Conservation (phyloP, 2,113 vertebrate species). For the Antechinus stuartii region DNA sequence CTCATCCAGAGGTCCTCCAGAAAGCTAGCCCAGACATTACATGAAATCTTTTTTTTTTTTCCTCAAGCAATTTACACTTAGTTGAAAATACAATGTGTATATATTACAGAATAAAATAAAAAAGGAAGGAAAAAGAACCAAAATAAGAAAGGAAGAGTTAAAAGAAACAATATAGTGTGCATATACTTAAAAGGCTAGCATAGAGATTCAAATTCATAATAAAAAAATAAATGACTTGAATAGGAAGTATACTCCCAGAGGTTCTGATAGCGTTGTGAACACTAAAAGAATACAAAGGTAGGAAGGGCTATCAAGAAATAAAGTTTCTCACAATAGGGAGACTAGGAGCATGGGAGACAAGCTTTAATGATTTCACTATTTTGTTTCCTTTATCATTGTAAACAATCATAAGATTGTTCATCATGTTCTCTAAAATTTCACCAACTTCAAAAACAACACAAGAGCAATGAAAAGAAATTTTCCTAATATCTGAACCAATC, state of each 20-base stretch:
- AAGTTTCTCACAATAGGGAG: neutral
- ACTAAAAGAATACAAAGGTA: neutral
- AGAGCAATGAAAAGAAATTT: neutral
- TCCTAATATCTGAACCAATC: neutral
- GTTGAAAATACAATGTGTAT: neutral
- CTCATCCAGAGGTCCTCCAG: too few species aligned
- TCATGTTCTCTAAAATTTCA: neutral
- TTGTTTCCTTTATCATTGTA: neutral
- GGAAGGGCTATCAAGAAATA: neutral
- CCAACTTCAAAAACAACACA: neutral
- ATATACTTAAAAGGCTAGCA: neutral
- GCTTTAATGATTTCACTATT: neutral
- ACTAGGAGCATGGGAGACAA: neutral
- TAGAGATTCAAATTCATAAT: neutral
- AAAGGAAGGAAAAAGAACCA: neutral
- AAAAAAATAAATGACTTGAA: neutral
- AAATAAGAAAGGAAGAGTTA: too few species aligned
- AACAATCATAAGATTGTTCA: neutral
- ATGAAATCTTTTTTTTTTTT: too few species aligned
- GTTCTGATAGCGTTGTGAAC: neutral
- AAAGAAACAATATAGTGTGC: neutral
- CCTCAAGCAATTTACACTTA: neutral
- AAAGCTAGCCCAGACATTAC: too few species aligned
- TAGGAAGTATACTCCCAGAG: neutral
- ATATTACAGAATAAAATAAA: neutral